Evolutionary conservation across 1,140 invertebrate species (phyloP).

Genomic region (Euborellia annulipes): DNA sequence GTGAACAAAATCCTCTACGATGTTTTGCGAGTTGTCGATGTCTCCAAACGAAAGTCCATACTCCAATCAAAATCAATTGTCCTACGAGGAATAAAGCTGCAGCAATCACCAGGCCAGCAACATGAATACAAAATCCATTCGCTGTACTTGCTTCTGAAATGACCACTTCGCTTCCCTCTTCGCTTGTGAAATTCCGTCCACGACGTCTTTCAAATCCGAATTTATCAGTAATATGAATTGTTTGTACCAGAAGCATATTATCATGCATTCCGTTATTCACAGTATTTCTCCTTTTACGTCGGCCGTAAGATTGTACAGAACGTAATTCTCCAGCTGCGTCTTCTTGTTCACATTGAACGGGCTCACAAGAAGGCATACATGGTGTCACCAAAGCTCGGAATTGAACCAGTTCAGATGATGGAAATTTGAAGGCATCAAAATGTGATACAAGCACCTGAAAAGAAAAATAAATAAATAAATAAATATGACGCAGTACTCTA

Average conservation of each 20-base stretch:
- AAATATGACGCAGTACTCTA: too few species aligned
- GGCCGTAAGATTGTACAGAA: constrained; percentile 64
- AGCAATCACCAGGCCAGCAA: constrained; percentile 58
- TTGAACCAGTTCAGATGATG: constrained; percentile 84
- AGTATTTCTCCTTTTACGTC: constrained; percentile 38
- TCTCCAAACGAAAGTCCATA: constrained; percentile 69
- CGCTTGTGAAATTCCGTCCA: constrained; percentile 21
- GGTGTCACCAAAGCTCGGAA: constrained; percentile 86
- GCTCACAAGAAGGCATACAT: constrained; percentile 81
- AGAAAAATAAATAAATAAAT: constrained; percentile 3
- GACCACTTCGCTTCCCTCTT: constrained; percentile 22
- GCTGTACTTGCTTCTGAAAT: constrained; percentile 26
- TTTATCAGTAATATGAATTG: constrained; percentile 83
- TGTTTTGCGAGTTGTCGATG: constrained; percentile 40
- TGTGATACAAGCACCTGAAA: constrained; percentile 69
- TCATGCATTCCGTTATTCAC: constrained; percentile 37
- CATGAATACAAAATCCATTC: constrained; percentile 53
- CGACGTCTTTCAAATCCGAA: constrained; percentile 57
- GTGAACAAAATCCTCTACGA: neutral
- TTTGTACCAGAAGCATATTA: constrained; percentile 73
- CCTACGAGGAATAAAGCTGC: constrained; percentile 67
- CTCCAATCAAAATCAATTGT: constrained; percentile 64
- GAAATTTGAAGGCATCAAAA: constrained; percentile 93
- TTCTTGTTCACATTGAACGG: constrained; percentile 68
- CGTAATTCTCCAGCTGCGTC: constrained; percentile 63